Conservation (phyloP, 30 jellyfish, hydroid and myxozoan genomes). For the Hydractinia symbiolongicarpus region DNA sequence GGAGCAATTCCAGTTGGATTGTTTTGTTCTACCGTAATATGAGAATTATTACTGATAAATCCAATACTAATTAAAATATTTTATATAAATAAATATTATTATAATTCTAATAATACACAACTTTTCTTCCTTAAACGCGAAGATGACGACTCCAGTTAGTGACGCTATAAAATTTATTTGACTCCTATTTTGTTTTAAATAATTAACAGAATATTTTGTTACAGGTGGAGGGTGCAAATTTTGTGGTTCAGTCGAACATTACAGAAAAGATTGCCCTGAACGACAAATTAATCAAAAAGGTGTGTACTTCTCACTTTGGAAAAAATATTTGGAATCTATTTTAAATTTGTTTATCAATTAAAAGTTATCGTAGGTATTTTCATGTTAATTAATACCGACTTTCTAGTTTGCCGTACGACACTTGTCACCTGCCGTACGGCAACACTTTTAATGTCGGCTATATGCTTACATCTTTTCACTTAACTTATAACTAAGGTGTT, state of each 20-base stretch:
- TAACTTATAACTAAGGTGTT: neutral
- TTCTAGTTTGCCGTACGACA: neutral
- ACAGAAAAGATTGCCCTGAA: conserved; percentile 86
- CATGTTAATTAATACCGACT: neutral
- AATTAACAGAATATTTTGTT: neutral
- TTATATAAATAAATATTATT: no score
- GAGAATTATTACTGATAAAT: no score
- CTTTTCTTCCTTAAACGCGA: no score
- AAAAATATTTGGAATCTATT: neutral
- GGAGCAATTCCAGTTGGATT: no score
- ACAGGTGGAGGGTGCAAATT: conserved; percentile 93
- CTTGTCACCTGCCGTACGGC: neutral
- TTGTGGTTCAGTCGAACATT: conserved; percentile 90
- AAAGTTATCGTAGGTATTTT: neutral
- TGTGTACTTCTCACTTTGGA: neutral
- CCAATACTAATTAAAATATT: no score
- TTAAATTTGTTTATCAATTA: neutral
- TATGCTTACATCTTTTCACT: neutral
- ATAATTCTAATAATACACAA: no score
- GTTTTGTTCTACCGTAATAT: no score
- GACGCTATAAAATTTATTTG: no score
- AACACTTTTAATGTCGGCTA: neutral
- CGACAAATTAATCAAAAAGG: conserved; percentile 20
- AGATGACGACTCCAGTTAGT: no score
- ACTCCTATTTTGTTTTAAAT: no score